phyloP scores from a whole-genome alignment of 2,888 invertebrate species.

The Melieria picta region DNA sequence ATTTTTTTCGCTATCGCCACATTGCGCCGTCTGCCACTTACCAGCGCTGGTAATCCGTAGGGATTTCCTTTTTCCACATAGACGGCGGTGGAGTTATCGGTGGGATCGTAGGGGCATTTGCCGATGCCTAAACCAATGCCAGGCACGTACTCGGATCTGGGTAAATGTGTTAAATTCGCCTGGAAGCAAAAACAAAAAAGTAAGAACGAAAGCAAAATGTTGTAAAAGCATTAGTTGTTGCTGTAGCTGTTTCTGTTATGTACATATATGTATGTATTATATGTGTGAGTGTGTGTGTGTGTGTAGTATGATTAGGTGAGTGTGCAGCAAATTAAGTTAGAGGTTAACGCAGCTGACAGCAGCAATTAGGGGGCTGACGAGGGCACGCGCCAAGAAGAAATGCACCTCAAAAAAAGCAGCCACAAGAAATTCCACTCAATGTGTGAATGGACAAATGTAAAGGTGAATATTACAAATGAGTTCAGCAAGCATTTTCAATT shows the following conservation, averaged over 20 bases:
- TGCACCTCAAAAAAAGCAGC: background rate
- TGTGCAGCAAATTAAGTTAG: conserved; percentile 45
- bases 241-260: background rate
- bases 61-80: conserved; percentile 98
- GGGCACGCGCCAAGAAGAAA: conserved; percentile 11
- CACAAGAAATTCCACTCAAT: background rate
- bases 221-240: conserved; percentile 53
- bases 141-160: conserved; percentile 88
- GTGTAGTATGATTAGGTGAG: background rate
- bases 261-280: background rate
- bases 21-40: conserved; percentile 52
- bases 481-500: too few species aligned
- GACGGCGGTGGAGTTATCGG: conserved; percentile 96
- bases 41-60: conserved; percentile 87
- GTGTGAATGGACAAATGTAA: too few species aligned
- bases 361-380: conserved; percentile 48
- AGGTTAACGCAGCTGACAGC: conserved; percentile 46
- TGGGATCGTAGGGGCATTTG: conserved; percentile 98
- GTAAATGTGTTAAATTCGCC: conserved; percentile 90
- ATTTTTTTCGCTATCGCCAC: conserved; percentile 14
- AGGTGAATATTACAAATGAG: too few species aligned
- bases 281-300: background rate
- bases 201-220: conserved; percentile 33
- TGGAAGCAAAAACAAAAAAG: conserved; percentile 67
- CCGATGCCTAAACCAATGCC: conserved; percentile 95